Base-by-base conservation (phyloP, 92 coral and sea anemone species). In the Pocillopora grandis region DNA sequence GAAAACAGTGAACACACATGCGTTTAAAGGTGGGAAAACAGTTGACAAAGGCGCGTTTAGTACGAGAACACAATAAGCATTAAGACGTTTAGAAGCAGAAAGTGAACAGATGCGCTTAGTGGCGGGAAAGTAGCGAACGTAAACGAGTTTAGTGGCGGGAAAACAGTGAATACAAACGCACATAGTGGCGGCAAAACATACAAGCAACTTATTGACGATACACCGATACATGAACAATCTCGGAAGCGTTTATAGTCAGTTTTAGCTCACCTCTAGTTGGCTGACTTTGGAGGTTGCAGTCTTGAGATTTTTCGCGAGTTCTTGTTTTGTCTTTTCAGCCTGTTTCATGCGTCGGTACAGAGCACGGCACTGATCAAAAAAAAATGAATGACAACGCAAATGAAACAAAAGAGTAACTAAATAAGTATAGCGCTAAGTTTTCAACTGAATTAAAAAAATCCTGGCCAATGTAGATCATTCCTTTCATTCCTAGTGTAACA, bases 331-430 rank as follows among this genome's bases (percentile, higher is more conserved):
- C 75, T 90, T 96, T 87, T 96, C 97, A 16, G 95, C 83, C 67
- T 92, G 96, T 79, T 92, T 85, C 89, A 96, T 88, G 72, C 99
- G 89, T 80, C 93, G 93, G 84, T 90, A 93, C 62, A 96, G 74
- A 59, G 96, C 93, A 56, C 94, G 97, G 78, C 96, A 94, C 99
- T 96, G 72, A 48, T 49, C 60, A 61, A 75, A 63, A 56, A 58
- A 31, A 86, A 21, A 5, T 61, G 66, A 35, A n/a, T 10, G 64
- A 35, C 8, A 33, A 1, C 2, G 10, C 13, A 77, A 77, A 70
- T 70, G 20, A 70, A 35, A 48, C 1, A 13, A 68, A 1, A 5
- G 36, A 3, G n/a, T 70, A 35, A 42, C 2, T 14, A 69, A 35
- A 2, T 63, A 3, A 7, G 52, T 42, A 42, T 42, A 42, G 4